A percentile compares a stretch with the other conserved stretches of the same genome.
Evolutionary conservation across 2,888 invertebrate species (phyloP).

Genomic region (Yponomeuta evonymella): DNA sequence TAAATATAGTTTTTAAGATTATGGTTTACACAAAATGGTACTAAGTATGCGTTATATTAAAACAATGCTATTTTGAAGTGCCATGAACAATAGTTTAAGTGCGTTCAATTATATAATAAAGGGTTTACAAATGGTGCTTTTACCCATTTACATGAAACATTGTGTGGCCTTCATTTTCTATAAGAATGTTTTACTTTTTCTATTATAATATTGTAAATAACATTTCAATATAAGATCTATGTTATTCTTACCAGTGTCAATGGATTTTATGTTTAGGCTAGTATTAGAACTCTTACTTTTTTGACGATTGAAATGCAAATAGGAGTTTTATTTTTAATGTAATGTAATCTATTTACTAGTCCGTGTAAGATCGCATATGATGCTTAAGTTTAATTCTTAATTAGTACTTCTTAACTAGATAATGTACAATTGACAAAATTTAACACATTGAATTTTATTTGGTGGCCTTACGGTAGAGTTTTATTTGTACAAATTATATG

Average conservation of each 20-base stretch:
- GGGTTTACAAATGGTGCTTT: conserved; percentile 41
- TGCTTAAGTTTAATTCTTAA: conserved; percentile 36
- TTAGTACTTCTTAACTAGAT: neutral
- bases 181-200: conserved; percentile 31
- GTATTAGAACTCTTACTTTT: neutral
- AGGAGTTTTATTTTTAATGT: conserved; percentile 16
- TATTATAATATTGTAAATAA: conserved; percentile 60
- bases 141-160: conserved; percentile 22
- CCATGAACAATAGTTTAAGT: conserved; percentile 2
- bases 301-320: conserved; percentile 7
- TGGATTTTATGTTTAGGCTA: conserved; percentile 1
- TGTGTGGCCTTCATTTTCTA: conserved; percentile 56
- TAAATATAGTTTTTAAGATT: neutral
- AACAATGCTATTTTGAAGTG: conserved; percentile 8
- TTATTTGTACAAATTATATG: conserved; percentile 68
- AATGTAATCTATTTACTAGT: conserved; percentile 51
- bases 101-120: neutral
- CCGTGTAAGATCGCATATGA: conserved; percentile 62
- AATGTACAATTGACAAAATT: conserved; percentile 46
- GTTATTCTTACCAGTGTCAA: conserved; percentile 41
- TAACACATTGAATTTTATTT: conserved; percentile 19
- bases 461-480: conserved; percentile 40
- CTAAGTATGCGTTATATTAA: neutral
- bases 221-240: conserved; percentile 30
- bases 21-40: conserved; percentile 2